Evolutionary conservation across 1,140 invertebrate genomes (phyloP), one percentile per base, ranked within the genome.

Genomic region (Limonius californicus): DNA sequence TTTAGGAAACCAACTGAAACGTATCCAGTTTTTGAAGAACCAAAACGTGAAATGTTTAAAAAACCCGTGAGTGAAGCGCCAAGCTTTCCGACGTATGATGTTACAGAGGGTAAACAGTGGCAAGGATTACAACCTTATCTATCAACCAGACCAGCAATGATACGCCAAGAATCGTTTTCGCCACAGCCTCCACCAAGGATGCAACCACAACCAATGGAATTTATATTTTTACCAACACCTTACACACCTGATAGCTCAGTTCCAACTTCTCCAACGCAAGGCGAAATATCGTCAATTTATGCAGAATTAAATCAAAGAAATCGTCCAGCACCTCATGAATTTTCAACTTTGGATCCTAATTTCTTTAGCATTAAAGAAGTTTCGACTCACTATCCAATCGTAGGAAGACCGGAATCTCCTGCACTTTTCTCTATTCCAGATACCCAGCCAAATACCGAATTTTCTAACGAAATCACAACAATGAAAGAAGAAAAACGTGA

Each of bases 291-390:
- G 0, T 73, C 72, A 11, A 70, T 75, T 30, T 76, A 72, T 54
- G 67, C 57, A 7, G 64, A 69, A 68, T 62, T 72, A 57, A 70
- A 55, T 55, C 18, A 16, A n/a, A 27, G 27, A 55, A 55, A 55
- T 19, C 15, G 50, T n/a, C 53, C n/a, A 55, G 3, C n/a, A 19
- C 8, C 8, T 39, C 7, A 39, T 14, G 45, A 50, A 18, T 19
- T 18, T 50, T 16, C 45, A 18, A 55, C 20, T 2, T 14, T 18
- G 43, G 59, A 18, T 67, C 66, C 63, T 0, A 67, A 70, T 61
- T 72, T 69, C 54, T 76, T 71, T 58, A 68, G 72, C 54, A 67
- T 76, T 15, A 76, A 75, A 62, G 75, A 76, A 62, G 75, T 76
- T 18, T 75, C 74, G 2, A 76, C 75, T 16, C 75, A 76, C 70